Evolutionary conservation across 1,140 invertebrate species (phyloP), one percentile per base, ranked within the genome.

Genomic region (Drosophila kepulauana): DNA sequence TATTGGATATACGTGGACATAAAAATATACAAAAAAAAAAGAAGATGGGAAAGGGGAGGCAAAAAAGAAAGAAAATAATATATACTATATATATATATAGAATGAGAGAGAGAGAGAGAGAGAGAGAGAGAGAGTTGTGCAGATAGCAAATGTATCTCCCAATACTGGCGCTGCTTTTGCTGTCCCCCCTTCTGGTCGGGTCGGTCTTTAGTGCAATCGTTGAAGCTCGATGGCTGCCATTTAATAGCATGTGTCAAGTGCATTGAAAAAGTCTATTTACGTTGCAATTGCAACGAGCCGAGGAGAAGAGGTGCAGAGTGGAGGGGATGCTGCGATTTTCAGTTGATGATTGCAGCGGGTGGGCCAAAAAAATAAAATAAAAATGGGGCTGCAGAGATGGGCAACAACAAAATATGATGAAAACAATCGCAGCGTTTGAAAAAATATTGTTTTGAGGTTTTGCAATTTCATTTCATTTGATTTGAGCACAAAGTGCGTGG

Each of bases 181-280:
- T 7, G 35, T 8, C 6, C 35, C 35, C 35, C 33, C 7, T 11
- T 38, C 0, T 7, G 7, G 7, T 3, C 2, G 35, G 7, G 7
- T 10, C 35, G 35, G 7, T 38, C 38, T 33, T 58, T 56, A 41
- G 15, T 74, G 56, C 33, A 61, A 67, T 73, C 56, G 41, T 15
- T 68, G 49, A 5, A 57, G 54, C 64, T 20, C 64, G 76, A 43
- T 64, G 72, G 80, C 74, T 89, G 84, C 74, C 80, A 87, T 87
- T 87, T 87, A 87, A 87, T 88, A 89, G 85, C 86, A 90, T 88
- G 85, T 89, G 85, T 88, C 85, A 89, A 88, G 86, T 88, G 81
- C 85, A 88, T 88, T 89, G 85, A 81, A 88, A 88, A 88, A 88
- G 85, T 88, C 85, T 88, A 89, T 88, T 88, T 88, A 89, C 86